Conservation (phyloP, 2,113 vertebrate species). For the Gallinago media region DNA sequence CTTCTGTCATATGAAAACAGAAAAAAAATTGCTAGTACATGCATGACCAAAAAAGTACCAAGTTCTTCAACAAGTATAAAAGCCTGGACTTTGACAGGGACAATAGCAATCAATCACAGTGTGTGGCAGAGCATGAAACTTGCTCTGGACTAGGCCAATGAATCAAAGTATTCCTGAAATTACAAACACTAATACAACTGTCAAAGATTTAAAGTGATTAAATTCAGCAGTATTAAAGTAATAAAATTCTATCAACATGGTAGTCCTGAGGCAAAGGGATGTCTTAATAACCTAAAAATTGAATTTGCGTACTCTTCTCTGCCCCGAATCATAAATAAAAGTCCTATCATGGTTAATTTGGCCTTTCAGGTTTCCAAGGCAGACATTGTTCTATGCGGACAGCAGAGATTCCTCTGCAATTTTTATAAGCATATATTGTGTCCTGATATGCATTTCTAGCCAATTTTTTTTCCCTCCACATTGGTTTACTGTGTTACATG, state of each 20-base stretch:
- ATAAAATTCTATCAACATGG: constrained; percentile 1
- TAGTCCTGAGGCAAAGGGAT: background rate
- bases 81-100: background rate
- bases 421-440: background rate
- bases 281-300: constrained; percentile 17
- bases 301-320: constrained; percentile 3
- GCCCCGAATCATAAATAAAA: constrained; percentile 10
- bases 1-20: constrained; percentile 39
- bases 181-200: background rate
- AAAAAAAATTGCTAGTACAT: constrained; percentile 44
- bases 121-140: background rate
- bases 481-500: background rate
- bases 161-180: background rate
- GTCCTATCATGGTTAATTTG: background rate
- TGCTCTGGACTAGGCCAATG: background rate
- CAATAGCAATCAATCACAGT: background rate
- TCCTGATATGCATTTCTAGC: background rate
- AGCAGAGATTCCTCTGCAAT: background rate
- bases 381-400: background rate
- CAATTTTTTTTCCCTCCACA: background rate
- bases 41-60: constrained; percentile 7
- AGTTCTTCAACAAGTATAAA: constrained; percentile 25
- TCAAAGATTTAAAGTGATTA: background rate
- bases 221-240: background rate
- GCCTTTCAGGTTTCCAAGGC: background rate